phyloP scores from a whole-genome alignment of 2,888 invertebrate species.

The Lacanobia oleracea region DNA sequence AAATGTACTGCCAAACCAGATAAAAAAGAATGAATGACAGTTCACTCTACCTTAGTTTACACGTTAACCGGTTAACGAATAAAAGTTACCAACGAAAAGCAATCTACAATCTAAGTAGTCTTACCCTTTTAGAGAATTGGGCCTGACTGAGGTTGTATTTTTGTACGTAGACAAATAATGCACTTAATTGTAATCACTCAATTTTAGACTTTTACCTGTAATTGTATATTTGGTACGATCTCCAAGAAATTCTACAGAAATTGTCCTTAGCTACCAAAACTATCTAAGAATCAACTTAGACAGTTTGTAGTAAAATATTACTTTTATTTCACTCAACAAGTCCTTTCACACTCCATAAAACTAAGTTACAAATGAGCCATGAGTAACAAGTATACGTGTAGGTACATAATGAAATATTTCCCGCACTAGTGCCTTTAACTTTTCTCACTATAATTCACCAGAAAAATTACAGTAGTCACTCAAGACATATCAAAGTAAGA shows the following conservation, averaged over 20 bases:
- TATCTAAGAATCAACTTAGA: neutral
- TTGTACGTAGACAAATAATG: no score
- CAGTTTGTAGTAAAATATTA: neutral
- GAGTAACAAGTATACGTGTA: neutral
- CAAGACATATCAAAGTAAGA: neutral
- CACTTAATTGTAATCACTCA: no score
- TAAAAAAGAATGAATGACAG: no score
- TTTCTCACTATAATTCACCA: conserved; percentile 29
- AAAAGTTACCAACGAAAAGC: no score
- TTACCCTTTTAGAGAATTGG: no score
- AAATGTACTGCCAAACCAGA: no score
- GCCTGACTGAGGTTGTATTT: no score
- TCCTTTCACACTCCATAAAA: conserved; percentile 14
- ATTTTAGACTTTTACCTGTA: no score
- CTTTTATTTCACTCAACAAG: neutral
- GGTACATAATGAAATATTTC: conserved; percentile 34
- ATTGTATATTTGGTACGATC: neutral
- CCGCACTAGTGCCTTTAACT: conserved; percentile 31
- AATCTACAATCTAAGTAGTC: no score
- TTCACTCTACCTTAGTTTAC: no score
- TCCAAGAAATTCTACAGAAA: neutral
- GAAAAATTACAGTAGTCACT: conserved; percentile 49
- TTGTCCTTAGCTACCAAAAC: neutral
- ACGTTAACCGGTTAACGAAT: no score
- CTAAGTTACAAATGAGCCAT: conserved; percentile 7